Conservation (phyloP, 2,888 invertebrate genomes). For the Polymixis lichenea region DNA sequence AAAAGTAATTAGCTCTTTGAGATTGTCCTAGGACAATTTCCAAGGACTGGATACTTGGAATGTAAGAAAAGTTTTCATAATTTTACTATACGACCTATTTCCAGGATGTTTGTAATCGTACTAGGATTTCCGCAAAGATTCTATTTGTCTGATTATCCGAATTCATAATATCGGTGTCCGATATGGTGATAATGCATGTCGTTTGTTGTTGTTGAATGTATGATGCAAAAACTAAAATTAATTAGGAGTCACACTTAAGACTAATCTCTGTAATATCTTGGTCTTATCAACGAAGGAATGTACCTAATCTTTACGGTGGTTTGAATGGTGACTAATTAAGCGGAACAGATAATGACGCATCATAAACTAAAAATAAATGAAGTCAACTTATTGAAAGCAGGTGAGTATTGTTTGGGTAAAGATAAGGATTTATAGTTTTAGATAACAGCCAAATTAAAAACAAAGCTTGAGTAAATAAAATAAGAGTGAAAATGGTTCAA, state of each 20-base stretch:
- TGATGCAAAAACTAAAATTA: conserved; percentile 1
- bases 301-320: conserved; percentile 16
- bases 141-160: background rate
- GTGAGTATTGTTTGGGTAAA: conserved; percentile 14
- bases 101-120: background rate
- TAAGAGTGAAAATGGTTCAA: background rate
- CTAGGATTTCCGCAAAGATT: background rate
- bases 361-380: conserved; percentile 11
- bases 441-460: conserved; percentile 17
- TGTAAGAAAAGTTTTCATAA: background rate
- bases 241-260: conserved; percentile 10
- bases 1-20: background rate
- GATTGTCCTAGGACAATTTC: too few relatives aligned
- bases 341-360: background rate
- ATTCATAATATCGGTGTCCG: background rate
- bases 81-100: background rate
- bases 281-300: conserved; percentile 33
- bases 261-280: conserved; percentile 3
- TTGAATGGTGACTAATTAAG: conserved; percentile 30
- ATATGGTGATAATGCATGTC: background rate
- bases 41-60: background rate
- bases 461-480: background rate
- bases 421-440: conserved; percentile 20
- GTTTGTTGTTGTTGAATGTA: background rate
- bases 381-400: conserved; percentile 20